Percentiles rank a stretch among this genome's conserved stretches.
phyloP scores from a whole-genome alignment of 2,888 invertebrate genomes.

The Venusia cambrica region DNA sequence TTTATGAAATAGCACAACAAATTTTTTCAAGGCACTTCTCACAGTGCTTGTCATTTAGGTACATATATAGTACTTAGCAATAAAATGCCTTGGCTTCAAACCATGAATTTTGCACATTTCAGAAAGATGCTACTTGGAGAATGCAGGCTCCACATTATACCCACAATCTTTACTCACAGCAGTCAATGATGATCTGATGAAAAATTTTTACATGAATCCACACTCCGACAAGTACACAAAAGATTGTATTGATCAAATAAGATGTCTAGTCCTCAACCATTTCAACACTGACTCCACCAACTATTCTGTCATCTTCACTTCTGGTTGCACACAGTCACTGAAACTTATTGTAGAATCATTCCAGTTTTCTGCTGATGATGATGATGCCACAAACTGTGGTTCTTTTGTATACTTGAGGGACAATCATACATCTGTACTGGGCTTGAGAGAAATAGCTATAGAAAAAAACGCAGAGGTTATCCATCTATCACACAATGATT shows the following conservation, averaged over 20 bases:
- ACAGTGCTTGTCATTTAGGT: too few species aligned
- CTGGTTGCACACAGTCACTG: slow-evolving; percentile 93
- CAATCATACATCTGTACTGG: slow-evolving; percentile 97
- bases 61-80: too few species aligned
- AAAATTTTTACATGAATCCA: slow-evolving; percentile 93
- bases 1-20: too few species aligned
- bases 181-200: slow-evolving; percentile 83
- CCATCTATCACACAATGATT: slow-evolving; percentile 81
- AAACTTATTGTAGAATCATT: slow-evolving; percentile 93
- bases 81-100: too few species aligned
- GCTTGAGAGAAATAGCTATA: slow-evolving; percentile 89
- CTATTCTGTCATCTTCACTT: slow-evolving; percentile 95
- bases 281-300: slow-evolving; percentile 90
- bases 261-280: slow-evolving; percentile 90
- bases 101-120: slow-evolving; percentile 44
- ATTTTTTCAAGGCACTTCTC: too few species aligned
- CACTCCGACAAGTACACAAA: slow-evolving; percentile 92
- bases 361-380: slow-evolving; percentile 67
- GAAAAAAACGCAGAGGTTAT: slow-evolving; percentile 77
- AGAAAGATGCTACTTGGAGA: slow-evolving; percentile 92
- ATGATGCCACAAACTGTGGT: slow-evolving; percentile 63
- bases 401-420: slow-evolving; percentile 91
- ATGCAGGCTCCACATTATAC: slow-evolving; percentile 93
- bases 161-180: slow-evolving; percentile 86
- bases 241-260: slow-evolving; percentile 91